Evolutionary conservation across 2,888 invertebrate species (phyloP).

Genomic region (Chromoteleia sp.): DNA sequence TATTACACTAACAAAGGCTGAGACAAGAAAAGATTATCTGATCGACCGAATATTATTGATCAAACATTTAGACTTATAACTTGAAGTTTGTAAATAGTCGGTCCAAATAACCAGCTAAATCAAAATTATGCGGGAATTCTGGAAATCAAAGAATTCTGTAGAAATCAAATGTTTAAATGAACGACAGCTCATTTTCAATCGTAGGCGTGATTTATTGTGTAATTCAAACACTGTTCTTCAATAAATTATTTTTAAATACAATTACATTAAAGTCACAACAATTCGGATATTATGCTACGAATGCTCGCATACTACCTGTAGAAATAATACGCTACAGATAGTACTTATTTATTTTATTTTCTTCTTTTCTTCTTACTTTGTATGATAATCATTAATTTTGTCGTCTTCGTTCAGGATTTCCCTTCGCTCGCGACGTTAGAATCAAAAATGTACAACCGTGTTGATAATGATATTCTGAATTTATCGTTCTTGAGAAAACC

Average conservation of each 20-base stretch:
- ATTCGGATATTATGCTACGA: conserved; percentile 69
- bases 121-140: too few relatives aligned
- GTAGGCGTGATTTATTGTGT: conserved; percentile 64
- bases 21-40: background rate
- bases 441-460: conserved; percentile 31
- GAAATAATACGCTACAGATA: conserved; percentile 65
- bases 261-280: conserved; percentile 70
- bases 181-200: conserved; percentile 18
- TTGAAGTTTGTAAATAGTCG: conserved; percentile 49
- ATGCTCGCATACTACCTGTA: conserved; percentile 58
- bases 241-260: conserved; percentile 73
- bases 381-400: conserved; percentile 20
- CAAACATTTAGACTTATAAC: conserved; percentile 27
- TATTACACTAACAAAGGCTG: too few relatives aligned
- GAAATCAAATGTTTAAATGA: background rate
- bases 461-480: conserved; percentile 32
- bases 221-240: conserved; percentile 67
- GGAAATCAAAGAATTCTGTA: too few relatives aligned
- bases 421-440: conserved; percentile 23
- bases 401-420: conserved; percentile 7
- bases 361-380: conserved; percentile 16
- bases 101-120: background rate
- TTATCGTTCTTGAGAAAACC: conserved; percentile 14
- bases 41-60: conserved; percentile 28
- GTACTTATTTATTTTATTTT: conserved; percentile 40